Evolutionary conservation across 2,113 vertebrate genomes (phyloP).

Genomic region (Mystacornis crossleyi): DNA sequence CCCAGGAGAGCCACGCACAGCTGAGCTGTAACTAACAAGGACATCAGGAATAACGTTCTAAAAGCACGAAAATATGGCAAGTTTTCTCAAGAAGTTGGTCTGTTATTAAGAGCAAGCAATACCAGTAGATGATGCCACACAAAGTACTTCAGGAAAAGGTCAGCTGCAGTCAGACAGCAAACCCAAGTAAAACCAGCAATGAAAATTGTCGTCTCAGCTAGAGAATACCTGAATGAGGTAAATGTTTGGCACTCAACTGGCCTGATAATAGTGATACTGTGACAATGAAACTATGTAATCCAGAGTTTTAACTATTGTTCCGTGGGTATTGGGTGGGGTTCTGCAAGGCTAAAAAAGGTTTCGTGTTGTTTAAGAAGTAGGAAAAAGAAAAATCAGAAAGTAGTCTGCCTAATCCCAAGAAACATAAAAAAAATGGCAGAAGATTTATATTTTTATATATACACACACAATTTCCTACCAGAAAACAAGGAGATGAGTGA

Average conservation of each 20-base stretch:
- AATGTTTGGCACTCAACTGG: neutral
- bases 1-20: neutral
- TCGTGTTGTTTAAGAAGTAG: neutral
- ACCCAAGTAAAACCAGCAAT: neutral
- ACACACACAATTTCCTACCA: neutral
- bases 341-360: neutral
- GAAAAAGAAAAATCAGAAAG: neutral
- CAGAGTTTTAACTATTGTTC: neutral
- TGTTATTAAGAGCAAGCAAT: neutral
- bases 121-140: neutral
- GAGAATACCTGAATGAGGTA: neutral
- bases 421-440: neutral
- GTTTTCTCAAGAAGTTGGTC: neutral
- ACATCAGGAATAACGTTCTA: neutral
- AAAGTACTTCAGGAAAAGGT: neutral
- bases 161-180: neutral
- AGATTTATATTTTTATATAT: neutral
- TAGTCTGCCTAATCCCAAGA: neutral
- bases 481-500: neutral
- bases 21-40: neutral
- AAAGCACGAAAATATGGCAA: neutral
- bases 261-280: neutral
- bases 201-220: neutral
- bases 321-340: neutral
- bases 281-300: neutral